These are phyloP conservation scores for Pollenia angustigena DNA, from an alignment of 2,888 invertebrate genomes.

Conservation along the genomic window DNA sequence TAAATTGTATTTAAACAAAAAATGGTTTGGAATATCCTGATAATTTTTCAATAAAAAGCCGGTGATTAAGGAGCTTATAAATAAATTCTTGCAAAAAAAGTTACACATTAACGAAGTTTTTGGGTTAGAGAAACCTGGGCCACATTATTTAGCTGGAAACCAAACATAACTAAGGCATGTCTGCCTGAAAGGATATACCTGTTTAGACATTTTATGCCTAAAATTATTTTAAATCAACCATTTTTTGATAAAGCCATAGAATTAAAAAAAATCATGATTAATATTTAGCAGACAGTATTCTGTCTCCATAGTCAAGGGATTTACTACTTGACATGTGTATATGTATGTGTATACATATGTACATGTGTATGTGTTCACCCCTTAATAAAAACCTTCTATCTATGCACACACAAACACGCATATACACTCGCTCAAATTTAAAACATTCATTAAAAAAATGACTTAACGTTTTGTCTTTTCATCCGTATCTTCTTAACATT, in stretches of 20 bases:
- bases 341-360: background rate
- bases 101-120: too few relatives aligned
- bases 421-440: background rate
- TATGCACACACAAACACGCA: background rate
- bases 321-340: background rate
- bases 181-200: too few relatives aligned
- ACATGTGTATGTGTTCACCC: background rate
- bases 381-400: background rate
- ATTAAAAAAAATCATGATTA: background rate
- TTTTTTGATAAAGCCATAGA: background rate
- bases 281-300: background rate
- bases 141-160: too few relatives aligned
- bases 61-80: too few relatives aligned
- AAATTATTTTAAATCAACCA: background rate
- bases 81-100: too few relatives aligned
- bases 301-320: conserved; percentile 1
- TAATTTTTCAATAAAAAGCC: too few relatives aligned
- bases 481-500: background rate
- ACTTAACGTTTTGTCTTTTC: background rate
- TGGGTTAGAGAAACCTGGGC: too few relatives aligned
- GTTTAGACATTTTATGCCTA: too few relatives aligned
- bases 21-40: too few relatives aligned
- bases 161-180: too few relatives aligned
- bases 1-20: too few relatives aligned
- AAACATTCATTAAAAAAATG: conserved; percentile 9